phyloP scores from a whole-genome alignment of 2,113 vertebrate species.

The Brachionichthys hirsutus region DNA sequence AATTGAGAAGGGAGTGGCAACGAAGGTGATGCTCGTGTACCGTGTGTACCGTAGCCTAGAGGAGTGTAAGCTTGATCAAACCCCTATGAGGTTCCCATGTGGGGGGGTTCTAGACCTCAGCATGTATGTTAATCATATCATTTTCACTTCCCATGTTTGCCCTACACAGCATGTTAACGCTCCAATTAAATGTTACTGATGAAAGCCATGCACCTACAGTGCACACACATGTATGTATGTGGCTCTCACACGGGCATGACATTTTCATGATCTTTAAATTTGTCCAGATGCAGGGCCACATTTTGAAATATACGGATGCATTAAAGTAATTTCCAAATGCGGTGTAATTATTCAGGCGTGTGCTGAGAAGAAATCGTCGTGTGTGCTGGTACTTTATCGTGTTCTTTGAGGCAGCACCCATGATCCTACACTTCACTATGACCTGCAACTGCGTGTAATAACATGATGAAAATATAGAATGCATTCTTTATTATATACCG shows the following conservation, averaged over 20 bases:
- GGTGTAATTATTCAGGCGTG: conserved; percentile 46
- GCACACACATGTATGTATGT: conserved; percentile 9
- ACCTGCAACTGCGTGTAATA: neutral
- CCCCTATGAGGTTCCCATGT: conserved; percentile 35
- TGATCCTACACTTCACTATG: neutral
- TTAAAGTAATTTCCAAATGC: conserved; percentile 45
- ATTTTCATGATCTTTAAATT: conserved; percentile 56
- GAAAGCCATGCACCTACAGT: neutral
- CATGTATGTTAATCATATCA: conserved; percentile 70
- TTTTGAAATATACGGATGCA: conserved; percentile 50
- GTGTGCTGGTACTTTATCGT: conserved; percentile 20
- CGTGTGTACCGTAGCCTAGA: conserved; percentile 37
- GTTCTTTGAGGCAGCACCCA: conserved; percentile 6
- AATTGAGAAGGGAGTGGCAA: conserved; percentile 50
- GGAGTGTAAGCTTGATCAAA: conserved; percentile 64
- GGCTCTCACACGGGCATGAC: conserved; percentile 16
- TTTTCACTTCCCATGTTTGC: conserved; percentile 52
- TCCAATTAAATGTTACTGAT: conserved; percentile 41
- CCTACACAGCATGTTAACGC: conserved; percentile 39
- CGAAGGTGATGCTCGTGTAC: conserved; percentile 62
- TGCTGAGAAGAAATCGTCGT: conserved; percentile 24
- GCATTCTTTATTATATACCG: neutral
- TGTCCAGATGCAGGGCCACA: conserved; percentile 27
- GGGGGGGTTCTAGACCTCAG: conserved; percentile 51
- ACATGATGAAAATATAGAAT: conserved; percentile 2